These are phyloP conservation scores for Lepidocyrtoides sp. DNA, from an alignment of 2,888 invertebrate genomes.

Conservation along the genomic window DNA sequence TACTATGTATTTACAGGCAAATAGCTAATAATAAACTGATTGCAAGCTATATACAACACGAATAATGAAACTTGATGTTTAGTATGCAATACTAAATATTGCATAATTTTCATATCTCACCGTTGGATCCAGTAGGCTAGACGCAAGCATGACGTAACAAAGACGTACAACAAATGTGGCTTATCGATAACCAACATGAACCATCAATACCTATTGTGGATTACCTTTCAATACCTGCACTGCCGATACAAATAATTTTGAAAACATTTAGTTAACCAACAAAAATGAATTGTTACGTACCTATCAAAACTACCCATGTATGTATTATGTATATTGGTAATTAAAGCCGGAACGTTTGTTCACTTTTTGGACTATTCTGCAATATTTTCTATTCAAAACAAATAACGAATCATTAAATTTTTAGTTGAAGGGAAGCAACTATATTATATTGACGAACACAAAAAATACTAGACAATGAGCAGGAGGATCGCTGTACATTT, in stretches of 20 bases:
- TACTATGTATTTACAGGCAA: background rate
- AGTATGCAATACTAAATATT: background rate
- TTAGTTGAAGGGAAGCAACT: background rate
- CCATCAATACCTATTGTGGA: too few relatives aligned
- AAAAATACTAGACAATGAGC: background rate
- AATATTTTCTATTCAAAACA: background rate
- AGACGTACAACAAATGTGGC: too few relatives aligned
- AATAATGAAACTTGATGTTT: constrained; percentile 10
- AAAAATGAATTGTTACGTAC: background rate
- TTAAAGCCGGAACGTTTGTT: constrained; percentile 15
- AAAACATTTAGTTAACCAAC: too few relatives aligned
- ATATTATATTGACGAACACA: background rate
- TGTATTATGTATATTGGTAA: constrained; percentile 25
- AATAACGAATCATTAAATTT: background rate
- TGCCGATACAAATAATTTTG: too few relatives aligned
- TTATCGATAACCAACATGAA: too few relatives aligned
- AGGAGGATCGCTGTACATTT: background rate
- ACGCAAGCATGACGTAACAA: background rate
- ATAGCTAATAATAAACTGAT: background rate
- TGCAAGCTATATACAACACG: background rate
- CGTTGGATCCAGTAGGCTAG: background rate
- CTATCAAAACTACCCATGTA: constrained; percentile 44
- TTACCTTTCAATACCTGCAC: too few relatives aligned
- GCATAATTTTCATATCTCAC: background rate
- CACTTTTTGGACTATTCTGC: background rate